Evolutionary conservation across 2,888 invertebrate genomes (phyloP).

Genomic region (Cyclophora punctaria): DNA sequence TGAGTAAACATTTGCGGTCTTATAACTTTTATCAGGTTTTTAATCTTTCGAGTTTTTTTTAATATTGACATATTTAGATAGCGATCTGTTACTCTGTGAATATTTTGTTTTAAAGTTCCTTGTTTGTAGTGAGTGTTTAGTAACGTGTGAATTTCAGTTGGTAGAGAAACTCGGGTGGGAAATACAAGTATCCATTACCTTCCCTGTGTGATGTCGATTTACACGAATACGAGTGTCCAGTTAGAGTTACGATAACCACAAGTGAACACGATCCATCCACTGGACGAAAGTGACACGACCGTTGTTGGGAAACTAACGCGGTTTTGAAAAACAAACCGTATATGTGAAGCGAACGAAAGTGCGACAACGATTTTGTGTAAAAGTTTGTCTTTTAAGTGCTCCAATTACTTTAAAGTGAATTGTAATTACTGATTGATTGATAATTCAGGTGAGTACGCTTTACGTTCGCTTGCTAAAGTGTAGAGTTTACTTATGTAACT

Average conservation of each 20-base stretch:
- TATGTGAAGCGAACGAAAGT: conserved; percentile 42
- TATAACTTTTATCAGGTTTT: conserved; percentile 27
- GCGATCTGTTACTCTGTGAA: conserved; percentile 34
- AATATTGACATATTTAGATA: conserved; percentile 26
- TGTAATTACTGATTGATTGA: neutral
- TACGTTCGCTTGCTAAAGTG: neutral
- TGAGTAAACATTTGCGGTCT: conserved; percentile 41
- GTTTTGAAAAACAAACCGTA: conserved; percentile 54
- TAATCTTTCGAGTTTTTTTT: conserved; percentile 28
- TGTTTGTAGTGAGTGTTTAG: conserved; percentile 21
- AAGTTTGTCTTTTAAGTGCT: neutral
- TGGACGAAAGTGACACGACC: conserved; percentile 62
- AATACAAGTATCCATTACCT: conserved; percentile 63
- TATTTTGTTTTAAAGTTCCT: conserved; percentile 20
- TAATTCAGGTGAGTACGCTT: conserved; percentile 20
- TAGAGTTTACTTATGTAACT: no score
- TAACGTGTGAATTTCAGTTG: conserved; percentile 58
- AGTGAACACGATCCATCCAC: conserved; percentile 63
- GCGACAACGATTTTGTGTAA: conserved; percentile 30
- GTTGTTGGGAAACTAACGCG: conserved; percentile 56
- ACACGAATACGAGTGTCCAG: conserved; percentile 56
- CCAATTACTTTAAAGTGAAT: neutral
- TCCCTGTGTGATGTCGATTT: conserved; percentile 62
- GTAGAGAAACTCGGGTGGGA: conserved; percentile 49
- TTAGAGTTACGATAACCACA: conserved; percentile 69